Conservation (phyloP, 2,797 vertebrate genomes). For the Danio aesculapii region DNA sequence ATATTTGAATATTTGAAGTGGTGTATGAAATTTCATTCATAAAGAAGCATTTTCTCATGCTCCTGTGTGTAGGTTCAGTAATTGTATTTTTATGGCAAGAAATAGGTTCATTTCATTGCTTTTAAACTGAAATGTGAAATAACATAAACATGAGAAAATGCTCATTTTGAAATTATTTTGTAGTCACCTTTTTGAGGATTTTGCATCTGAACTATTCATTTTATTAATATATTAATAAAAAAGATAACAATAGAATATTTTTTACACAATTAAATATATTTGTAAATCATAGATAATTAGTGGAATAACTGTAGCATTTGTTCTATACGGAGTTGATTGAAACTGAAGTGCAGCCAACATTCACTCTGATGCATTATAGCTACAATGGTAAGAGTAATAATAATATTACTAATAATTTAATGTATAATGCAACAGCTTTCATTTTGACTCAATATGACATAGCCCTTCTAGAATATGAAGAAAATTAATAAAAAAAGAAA, state of each 20-base stretch:
- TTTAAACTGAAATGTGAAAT: too few species aligned
- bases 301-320: neutral
- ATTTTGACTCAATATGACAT: neutral
- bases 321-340: neutral
- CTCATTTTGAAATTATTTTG: too few species aligned
- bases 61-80: too few species aligned
- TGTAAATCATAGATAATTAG: slow-evolving; percentile 1
- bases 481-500: slow-evolving; percentile 22
- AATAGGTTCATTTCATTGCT: too few species aligned
- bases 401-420: neutral
- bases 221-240: neutral
- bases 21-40: too few species aligned
- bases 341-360: neutral
- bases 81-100: too few species aligned
- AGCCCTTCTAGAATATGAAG: neutral
- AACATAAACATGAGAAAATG: too few species aligned
- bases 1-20: neutral
- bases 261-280: slow-evolving; percentile 14
- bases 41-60: too few species aligned
- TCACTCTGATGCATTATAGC: neutral
- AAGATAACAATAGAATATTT: slow-evolving; percentile 48
- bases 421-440: neutral
- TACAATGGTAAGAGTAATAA: neutral
- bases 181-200: too few species aligned
- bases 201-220: too few species aligned